A percentile compares a stretch with the other conserved stretches of the same genome.
Conservation (phyloP, 2,888 invertebrate genomes). For the Idaea aversata region DNA sequence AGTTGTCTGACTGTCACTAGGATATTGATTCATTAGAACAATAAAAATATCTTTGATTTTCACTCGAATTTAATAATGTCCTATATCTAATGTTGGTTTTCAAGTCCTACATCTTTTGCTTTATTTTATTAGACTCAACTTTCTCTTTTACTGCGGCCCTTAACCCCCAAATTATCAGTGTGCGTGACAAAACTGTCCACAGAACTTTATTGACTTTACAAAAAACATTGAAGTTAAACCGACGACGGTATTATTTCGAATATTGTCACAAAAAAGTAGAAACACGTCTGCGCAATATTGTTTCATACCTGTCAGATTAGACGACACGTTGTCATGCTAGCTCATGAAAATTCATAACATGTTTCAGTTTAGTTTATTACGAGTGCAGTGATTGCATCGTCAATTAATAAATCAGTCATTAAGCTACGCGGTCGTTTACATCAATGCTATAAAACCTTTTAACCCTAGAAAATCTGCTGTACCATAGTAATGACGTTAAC, state of each 20-base stretch:
- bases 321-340: background rate
- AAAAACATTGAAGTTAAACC: background rate
- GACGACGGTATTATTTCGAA: background rate
- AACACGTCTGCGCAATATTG: background rate
- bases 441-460: slow-evolving; percentile 21
- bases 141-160: background rate
- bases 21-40: background rate
- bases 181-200: background rate
- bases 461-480: slow-evolving; percentile 22
- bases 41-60: background rate
- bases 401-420: slow-evolving; percentile 14
- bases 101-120: background rate
- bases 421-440: slow-evolving; percentile 14
- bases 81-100: background rate
- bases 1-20: background rate
- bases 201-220: background rate
- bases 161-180: background rate
- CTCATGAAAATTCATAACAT: background rate
- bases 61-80: no score
- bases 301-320: background rate
- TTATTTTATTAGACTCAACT: background rate
- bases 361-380: background rate
- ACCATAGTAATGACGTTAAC: slow-evolving; percentile 17
- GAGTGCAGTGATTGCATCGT: background rate
- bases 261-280: background rate